Base-by-base conservation (phyloP, 2,888 invertebrate species). In the Spilarctia lutea region DNA sequence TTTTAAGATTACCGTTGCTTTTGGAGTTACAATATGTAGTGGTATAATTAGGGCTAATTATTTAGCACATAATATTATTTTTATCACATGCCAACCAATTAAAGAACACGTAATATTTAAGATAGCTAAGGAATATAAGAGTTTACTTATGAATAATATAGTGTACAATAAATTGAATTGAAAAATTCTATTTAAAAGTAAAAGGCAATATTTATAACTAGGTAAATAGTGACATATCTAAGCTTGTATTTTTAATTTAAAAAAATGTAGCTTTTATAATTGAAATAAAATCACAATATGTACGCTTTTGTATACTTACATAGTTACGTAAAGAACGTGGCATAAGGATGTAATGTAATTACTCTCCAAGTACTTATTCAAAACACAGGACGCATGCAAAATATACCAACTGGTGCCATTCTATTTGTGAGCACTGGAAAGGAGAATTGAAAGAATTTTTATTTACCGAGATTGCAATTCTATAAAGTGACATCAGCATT, bases 401-500 rank as follows among this genome's bases (percentile, higher is more conserved):
- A 39, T 39, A 27, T 8, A 67, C 10, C 27, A 45, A 45, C 45
- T 45, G 16, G 30, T 10, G 20, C 30, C 6, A 6, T 33, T 48
- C 45, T 68, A 48, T 68, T 30, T 30, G 33, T 13, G 30, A 30
- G 48, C 18, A 68, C 45, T 68, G 45, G 20, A 45, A 68, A 30
- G 30, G 67, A 24, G 11, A 48, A 30, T 48, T 48, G 48, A 48
- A 48, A 68, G 48, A 68, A 48, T 48, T 48, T 48, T 45, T 30
- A 68, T 68, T 20, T 48, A 45, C n/a, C 35, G 71, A 30, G 67
- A 71, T 75, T 75, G 68, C 39, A 75, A 74, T 74, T n/a, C 63
- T 11, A 67, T 67, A 68, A 74, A 67, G 63, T 67, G 20, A 63
- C 60, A 71, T 27, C 33, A 39, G 18, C 45, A 56, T 75, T 71